Base-by-base conservation (phyloP, 2,888 invertebrate genomes). In the Diarsia dahlii region DNA sequence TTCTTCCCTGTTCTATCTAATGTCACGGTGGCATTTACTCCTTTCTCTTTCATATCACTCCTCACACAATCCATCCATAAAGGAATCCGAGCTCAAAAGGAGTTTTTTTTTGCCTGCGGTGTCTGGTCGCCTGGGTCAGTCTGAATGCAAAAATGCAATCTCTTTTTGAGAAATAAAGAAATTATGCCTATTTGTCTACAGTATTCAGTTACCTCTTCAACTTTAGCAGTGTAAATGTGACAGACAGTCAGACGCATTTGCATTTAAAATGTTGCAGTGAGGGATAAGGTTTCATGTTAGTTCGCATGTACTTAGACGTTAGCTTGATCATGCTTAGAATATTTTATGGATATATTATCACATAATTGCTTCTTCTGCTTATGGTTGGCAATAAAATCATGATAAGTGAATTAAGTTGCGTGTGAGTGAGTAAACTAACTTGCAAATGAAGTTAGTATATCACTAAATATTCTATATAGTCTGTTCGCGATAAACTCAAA, bases 311-410 rank as follows among this genome's bases (percentile, higher is more conserved):
- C 39, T 28, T 50, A 69, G 34, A 63, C 23, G 46, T 48, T n/a
- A 63, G 60, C 62, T 28, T 62, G 73, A 28, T 63, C 39, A 48
- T 72, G 80, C 28, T 54, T 54, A 15, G 62, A 50, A 80, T 77
- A 77, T 77, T 74, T 80, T 77, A 77, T 80, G 54, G 39, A 73
- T 18, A 48, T 62, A 60, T 46, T 64, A 10, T 62, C 62, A 48
- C 15, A 34, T 73, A 45, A 74, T 76, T 71, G 54, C 73, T 54
- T 34, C 39, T 65, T 66, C 67, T 64, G 52, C 34, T 34, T 72
- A 66, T 23, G 45, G 48, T 9, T 34, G 63, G 62, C 63, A 8
- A 20, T 45, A 45, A n/a, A 63, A 39, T 52, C 5, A 23, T 48
- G 52, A n/a, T 74, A 48, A 45, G 13, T 54, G 23, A 74, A 74